Evolutionary conservation across 2,113 vertebrate genomes (phyloP).

Genomic region (Vanacampus margaritifer): DNA sequence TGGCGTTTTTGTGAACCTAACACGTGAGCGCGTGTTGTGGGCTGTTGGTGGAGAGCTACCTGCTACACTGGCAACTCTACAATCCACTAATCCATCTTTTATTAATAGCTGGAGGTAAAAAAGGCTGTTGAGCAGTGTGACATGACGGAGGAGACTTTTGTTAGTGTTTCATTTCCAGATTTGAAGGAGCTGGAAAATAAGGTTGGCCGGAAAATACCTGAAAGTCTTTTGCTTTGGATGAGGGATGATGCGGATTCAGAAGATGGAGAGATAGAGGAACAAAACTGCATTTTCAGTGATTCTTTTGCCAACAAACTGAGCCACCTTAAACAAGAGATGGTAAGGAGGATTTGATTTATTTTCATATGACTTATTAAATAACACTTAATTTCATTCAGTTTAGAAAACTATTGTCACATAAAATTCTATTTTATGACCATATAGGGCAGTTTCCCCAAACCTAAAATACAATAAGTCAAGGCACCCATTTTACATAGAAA

Average conservation of each 20-base stretch:
- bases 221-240: constrained; percentile 77
- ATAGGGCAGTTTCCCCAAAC: too few species aligned
- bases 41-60: background rate
- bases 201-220: constrained; percentile 78
- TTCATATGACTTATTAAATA: background rate
- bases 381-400: too few species aligned
- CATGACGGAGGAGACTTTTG: constrained; percentile 62
- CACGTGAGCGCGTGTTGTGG: background rate
- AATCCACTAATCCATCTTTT: background rate
- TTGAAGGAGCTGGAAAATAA: constrained; percentile 80
- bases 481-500: too few species aligned
- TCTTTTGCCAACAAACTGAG: constrained; percentile 75
- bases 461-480: too few species aligned
- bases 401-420: too few species aligned
- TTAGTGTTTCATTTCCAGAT: constrained; percentile 61
- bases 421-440: too few species aligned
- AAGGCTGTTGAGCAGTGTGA: background rate
- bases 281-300: background rate
- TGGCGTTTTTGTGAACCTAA: background rate
- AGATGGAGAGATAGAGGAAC: constrained; percentile 17
- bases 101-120: background rate
- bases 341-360: constrained; percentile 53
- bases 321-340: constrained; percentile 80
- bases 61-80: background rate
- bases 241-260: constrained; percentile 54